Conservation (phyloP, 2,888 invertebrate genomes). For the Oasisia sp. region DNA sequence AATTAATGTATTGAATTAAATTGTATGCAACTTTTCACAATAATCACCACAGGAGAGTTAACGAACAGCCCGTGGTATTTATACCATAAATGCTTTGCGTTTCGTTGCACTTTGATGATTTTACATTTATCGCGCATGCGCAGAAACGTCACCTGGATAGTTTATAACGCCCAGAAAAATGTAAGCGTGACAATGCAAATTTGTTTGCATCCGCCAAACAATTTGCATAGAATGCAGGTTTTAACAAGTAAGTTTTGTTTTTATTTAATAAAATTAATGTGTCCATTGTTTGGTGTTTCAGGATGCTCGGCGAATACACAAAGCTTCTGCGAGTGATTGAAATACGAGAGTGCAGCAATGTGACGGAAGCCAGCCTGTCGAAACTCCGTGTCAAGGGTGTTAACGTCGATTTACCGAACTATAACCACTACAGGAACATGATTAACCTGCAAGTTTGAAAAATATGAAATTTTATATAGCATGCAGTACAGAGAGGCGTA, state of each 20-base stretch:
- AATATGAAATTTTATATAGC: not conserved
- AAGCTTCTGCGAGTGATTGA: not conserved
- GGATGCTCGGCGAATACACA: not conserved
- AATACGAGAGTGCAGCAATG: not conserved
- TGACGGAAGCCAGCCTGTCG: not conserved
- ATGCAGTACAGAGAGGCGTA: not conserved
- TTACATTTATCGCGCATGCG: too few species aligned
- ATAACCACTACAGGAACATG: not conserved
- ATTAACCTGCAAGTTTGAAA: conserved; percentile 1
- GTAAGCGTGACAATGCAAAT: too few species aligned
- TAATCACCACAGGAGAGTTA: too few species aligned
- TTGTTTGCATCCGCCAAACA: too few species aligned
- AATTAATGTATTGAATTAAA: too few species aligned
- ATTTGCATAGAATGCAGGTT: too few species aligned
- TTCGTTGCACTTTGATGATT: too few species aligned
- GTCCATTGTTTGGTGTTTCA: not conserved
- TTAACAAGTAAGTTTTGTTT: not conserved
- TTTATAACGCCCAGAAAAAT: too few species aligned
- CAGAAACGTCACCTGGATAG: too few species aligned
- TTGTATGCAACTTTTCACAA: too few species aligned
- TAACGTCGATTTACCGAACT: not conserved
- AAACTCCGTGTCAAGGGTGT: not conserved
- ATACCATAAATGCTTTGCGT: too few species aligned
- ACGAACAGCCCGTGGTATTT: too few species aligned
- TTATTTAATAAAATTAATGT: not conserved